A percentile compares a stretch with the other conserved stretches of the same genome.
Evolutionary conservation across 2,797 vertebrate genomes (phyloP).

Genomic region (Crypturellus tataupa): DNA sequence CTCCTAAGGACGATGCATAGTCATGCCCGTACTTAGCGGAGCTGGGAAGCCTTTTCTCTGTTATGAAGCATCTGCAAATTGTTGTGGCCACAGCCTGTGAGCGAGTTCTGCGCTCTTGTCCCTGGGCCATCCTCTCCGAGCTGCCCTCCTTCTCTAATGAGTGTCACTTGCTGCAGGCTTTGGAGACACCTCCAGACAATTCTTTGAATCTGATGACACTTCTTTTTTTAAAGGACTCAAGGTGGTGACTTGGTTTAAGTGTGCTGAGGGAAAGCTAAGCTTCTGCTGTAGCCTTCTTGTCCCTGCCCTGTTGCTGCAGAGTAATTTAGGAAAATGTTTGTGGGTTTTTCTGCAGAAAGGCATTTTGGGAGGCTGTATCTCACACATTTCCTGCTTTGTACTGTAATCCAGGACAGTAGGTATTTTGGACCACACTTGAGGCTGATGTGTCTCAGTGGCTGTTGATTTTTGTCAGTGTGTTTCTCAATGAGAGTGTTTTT

Average conservation of each 20-base stretch:
- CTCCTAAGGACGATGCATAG: not conserved
- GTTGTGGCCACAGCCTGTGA: fast-evolving
- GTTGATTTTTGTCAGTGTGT: not conserved
- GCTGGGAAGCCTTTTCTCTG: not conserved
- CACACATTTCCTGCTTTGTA: not conserved
- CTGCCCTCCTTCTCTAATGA: not conserved
- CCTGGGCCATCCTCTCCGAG: fast-evolving
- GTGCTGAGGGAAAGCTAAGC: not conserved
- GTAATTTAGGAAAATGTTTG: not conserved
- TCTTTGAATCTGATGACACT: not conserved
- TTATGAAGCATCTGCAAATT: not conserved
- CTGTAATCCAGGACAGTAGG: not conserved
- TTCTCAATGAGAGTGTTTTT: not conserved
- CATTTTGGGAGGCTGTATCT: not conserved
- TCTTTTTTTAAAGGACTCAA: not conserved
- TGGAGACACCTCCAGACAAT: not conserved
- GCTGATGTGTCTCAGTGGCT: not conserved
- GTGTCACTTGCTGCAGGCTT: not conserved
- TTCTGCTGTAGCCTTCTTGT: not conserved
- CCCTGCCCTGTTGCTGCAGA: not conserved
- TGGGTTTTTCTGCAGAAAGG: not conserved
- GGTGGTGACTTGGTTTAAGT: not conserved
- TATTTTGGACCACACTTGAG: fast-evolving
- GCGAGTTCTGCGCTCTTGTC: not conserved
- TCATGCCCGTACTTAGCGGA: not conserved